These are phyloP conservation scores for Callocephalon fimbriatum DNA, from an alignment of 2,113 vertebrate genomes.

Conservation along the genomic window DNA sequence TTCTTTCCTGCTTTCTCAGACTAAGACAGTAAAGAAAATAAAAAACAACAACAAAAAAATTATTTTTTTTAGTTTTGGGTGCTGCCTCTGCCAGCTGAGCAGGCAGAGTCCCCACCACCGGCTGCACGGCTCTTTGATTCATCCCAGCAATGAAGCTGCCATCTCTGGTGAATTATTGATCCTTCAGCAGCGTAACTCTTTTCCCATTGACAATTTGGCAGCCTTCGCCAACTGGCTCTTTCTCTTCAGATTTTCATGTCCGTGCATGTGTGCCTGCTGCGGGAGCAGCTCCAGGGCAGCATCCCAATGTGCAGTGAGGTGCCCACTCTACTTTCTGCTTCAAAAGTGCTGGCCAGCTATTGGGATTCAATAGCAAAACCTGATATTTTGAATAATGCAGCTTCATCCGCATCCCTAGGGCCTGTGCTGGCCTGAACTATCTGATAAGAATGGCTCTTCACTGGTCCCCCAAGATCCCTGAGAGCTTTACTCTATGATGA, in stretches of 20 bases:
- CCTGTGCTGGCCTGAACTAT: not conserved
- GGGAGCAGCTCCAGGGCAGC: not conserved
- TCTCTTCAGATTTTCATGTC: not conserved
- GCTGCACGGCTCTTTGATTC: not conserved
- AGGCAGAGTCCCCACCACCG: not conserved
- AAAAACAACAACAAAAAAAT: too few relatives aligned
- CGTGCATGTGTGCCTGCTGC: not conserved
- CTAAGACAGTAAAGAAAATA: too few relatives aligned
- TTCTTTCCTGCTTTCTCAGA: too few relatives aligned
- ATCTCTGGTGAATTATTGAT: not conserved
- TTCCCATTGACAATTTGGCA: conserved; percentile 31
- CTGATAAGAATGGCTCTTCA: not conserved
- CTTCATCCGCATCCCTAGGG: not conserved
- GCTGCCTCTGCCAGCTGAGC: not conserved
- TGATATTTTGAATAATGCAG: not conserved
- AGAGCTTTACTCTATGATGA: fast-evolving
- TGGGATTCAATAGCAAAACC: not conserved
- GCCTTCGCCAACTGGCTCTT: not conserved
- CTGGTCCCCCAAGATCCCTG: fast-evolving
- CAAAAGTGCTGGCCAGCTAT: not conserved
- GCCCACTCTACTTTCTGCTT: not conserved
- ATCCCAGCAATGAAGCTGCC: conserved; percentile 35
- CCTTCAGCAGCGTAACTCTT: not conserved
- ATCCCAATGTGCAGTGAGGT: not conserved
- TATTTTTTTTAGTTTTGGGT: too few relatives aligned